Evolutionary conservation across 2,113 vertebrate species (phyloP).

Genomic region (Phalacrocorax pelagicus): DNA sequence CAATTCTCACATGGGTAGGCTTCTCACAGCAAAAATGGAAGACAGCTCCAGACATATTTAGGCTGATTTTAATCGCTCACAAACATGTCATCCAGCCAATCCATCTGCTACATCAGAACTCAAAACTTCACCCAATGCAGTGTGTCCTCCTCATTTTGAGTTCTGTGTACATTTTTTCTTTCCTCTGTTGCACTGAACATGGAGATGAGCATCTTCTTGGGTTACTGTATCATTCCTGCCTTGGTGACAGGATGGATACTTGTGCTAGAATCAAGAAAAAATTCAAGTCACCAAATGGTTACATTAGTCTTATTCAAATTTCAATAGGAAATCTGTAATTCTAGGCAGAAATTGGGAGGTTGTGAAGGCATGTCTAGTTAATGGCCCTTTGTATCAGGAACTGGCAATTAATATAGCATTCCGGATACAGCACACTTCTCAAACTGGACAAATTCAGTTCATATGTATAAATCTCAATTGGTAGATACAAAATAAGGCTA

Average conservation of each 20-base stretch:
- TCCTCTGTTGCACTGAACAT: background rate
- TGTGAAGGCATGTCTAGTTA: background rate
- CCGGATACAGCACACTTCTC: background rate
- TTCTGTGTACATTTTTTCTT: background rate
- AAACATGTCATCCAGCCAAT: background rate
- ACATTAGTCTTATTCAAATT: background rate
- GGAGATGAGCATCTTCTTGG: background rate
- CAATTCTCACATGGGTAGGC: fast-evolving
- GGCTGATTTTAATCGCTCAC: background rate
- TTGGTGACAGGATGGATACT: background rate
- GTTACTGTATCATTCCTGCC: background rate
- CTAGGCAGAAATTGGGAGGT: background rate
- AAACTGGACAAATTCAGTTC: background rate
- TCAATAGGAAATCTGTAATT: background rate
- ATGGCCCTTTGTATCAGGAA: background rate
- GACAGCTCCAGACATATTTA: background rate
- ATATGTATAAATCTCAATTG: background rate
- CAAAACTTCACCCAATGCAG: background rate
- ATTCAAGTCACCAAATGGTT: background rate
- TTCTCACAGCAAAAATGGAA: background rate
- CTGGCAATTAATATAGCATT: background rate
- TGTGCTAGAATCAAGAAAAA: background rate
- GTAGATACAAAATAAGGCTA: background rate
- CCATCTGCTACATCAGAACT: background rate
- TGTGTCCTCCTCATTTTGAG: background rate